A percentile compares a stretch with the other conserved stretches of the same genome.
Conservation (phyloP, 2,113 vertebrate species). For the Atherinomorus stipes region DNA sequence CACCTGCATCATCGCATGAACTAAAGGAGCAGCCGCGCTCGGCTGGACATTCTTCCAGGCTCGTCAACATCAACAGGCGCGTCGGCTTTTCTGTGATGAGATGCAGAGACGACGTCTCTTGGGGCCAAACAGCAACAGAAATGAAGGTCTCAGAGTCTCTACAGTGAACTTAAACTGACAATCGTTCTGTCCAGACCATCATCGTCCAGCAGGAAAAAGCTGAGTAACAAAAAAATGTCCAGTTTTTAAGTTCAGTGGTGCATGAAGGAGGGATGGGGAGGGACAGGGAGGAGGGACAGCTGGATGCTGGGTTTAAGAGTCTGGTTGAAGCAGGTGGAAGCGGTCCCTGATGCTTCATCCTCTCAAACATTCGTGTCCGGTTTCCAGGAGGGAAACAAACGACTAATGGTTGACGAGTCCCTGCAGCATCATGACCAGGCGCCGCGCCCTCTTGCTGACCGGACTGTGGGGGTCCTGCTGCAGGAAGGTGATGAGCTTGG, state of each 20-base stretch:
- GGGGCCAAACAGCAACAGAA: slow-evolving; percentile 1
- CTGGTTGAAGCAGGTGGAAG: background rate
- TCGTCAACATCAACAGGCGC: slow-evolving; percentile 5
- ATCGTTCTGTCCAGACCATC: slow-evolving; percentile 20
- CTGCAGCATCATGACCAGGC: slow-evolving; percentile 97
- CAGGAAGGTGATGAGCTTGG: slow-evolving; percentile 93
- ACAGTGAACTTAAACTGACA: slow-evolving; percentile 25
- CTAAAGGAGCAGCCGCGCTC: background rate
- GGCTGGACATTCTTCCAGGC: slow-evolving; percentile 42
- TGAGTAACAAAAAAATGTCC: slow-evolving; percentile 8
- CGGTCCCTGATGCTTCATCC: slow-evolving; percentile 10
- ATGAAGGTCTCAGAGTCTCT: slow-evolving; percentile 25
- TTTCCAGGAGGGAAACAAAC: background rate
- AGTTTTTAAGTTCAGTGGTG: slow-evolving; percentile 23
- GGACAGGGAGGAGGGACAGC: background rate
- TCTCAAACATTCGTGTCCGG: slow-evolving; percentile 3
- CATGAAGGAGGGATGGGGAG: background rate
- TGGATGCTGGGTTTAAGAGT: background rate
- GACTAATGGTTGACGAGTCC: slow-evolving; percentile 91
- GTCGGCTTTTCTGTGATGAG: background rate
- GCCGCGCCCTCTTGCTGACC: slow-evolving; percentile 89
- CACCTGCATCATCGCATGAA: slow-evolving; percentile 6
- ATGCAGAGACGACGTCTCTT: background rate
- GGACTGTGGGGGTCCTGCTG: slow-evolving; percentile 92
- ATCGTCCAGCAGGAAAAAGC: slow-evolving; percentile 12